Conservation (phyloP, 1,140 invertebrate genomes). For the Pararge aegeria region DNA sequence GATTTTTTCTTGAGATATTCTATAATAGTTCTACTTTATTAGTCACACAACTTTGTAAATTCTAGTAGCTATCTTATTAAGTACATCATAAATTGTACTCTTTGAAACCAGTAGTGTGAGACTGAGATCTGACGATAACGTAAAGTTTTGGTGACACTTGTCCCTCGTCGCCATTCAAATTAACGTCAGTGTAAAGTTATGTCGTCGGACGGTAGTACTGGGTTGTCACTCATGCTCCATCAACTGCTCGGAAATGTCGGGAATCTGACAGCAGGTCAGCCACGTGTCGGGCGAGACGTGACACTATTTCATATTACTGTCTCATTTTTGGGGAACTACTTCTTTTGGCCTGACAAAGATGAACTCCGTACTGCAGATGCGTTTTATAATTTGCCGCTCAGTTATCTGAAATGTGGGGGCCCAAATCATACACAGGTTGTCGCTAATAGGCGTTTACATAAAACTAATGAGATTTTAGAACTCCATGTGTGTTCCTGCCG, state of each 20-base stretch:
- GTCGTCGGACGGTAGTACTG: slow-evolving; percentile 46
- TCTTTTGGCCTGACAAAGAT: slow-evolving; percentile 61
- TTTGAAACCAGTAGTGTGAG: slow-evolving; percentile 55
- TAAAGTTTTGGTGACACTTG: slow-evolving; percentile 49
- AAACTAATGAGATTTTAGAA: slow-evolving; percentile 62
- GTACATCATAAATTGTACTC: slow-evolving; percentile 60
- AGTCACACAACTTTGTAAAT: slow-evolving; percentile 42
- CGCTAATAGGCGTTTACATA: slow-evolving; percentile 69
- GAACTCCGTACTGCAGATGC: slow-evolving; percentile 38
- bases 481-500: slow-evolving; percentile 61
- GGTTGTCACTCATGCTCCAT: slow-evolving; percentile 78
- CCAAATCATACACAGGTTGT: slow-evolving; percentile 63
- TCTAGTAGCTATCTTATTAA: slow-evolving; percentile 69
- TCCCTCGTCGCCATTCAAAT: slow-evolving; percentile 60
- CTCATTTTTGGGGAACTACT: slow-evolving; percentile 56
- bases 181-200: slow-evolving; percentile 72
- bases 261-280: slow-evolving; percentile 74
- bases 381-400: slow-evolving; percentile 50
- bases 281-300: slow-evolving; percentile 71
- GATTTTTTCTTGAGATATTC: slow-evolving; percentile 30
- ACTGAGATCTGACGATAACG: slow-evolving; percentile 65
- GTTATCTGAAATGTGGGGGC: slow-evolving; percentile 53
- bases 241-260: slow-evolving; percentile 72
- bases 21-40: slow-evolving; percentile 44
- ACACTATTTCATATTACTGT: slow-evolving; percentile 65